A percentile compares a stretch with the other conserved stretches of the same genome.
Evolutionary conservation across 2,797 vertebrate species (phyloP).

Genomic region (Zalophus californianus): DNA sequence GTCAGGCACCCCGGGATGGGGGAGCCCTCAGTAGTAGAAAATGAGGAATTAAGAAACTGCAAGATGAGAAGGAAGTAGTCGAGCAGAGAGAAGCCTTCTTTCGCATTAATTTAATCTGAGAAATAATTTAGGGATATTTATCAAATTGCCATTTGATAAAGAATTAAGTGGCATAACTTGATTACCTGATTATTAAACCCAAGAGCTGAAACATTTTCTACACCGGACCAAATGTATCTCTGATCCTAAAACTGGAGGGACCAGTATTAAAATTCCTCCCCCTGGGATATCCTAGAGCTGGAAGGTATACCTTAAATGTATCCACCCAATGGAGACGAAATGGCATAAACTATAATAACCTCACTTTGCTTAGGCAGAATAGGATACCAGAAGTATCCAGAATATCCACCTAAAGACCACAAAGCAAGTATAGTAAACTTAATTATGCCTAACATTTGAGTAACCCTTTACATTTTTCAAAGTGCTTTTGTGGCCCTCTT

Average conservation of each 20-base stretch:
- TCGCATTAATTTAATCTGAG: slow-evolving; percentile 33
- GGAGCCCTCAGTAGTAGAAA: slow-evolving; percentile 13
- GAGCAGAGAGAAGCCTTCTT: not conserved
- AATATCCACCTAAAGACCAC: not conserved
- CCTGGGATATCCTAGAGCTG: not conserved
- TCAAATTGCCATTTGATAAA: slow-evolving; percentile 57
- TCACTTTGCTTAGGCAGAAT: not conserved
- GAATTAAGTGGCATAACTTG: not conserved
- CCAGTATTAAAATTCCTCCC: not conserved
- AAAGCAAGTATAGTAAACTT: slow-evolving; percentile 30
- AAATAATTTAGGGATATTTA: slow-evolving; percentile 44
- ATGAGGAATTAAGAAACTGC: slow-evolving; percentile 16
- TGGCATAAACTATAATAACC: not conserved
- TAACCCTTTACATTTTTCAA: not conserved
- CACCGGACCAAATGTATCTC: not conserved
- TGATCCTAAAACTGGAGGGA: slow-evolving; percentile 1
- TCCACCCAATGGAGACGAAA: not conserved
- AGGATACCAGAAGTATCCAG: not conserved
- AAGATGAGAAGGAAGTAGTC: not conserved
- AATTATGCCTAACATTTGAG: slow-evolving; percentile 13
- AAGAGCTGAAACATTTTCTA: slow-evolving; percentile 16
- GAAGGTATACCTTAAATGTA: not conserved
- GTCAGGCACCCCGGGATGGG: not conserved
- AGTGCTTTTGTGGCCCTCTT: not conserved
- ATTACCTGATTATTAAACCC: slow-evolving; percentile 4